Percentiles rank a stretch among this genome's conserved stretches.
Evolutionary conservation across 2,797 vertebrate genomes (phyloP).

Genomic region (Schizothorax lantsangensis): DNA sequence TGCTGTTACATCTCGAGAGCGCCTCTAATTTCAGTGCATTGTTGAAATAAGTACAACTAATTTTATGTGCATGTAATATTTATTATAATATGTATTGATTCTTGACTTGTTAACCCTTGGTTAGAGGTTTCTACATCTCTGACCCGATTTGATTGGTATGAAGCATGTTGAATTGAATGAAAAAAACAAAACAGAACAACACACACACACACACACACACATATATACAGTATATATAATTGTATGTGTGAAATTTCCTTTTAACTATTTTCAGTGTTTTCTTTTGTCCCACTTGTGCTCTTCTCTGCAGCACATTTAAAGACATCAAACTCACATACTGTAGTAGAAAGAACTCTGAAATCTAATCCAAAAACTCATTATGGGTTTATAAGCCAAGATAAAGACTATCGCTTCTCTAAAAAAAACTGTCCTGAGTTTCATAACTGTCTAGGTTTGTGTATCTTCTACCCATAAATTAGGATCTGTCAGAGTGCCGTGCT

Average conservation of each 20-base stretch:
- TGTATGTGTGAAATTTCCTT: background rate
- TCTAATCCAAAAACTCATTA: constrained; percentile 5
- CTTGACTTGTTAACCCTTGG: constrained; percentile 22
- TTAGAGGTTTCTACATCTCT: background rate
- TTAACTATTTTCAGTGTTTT: background rate
- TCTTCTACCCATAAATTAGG: background rate
- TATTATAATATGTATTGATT: constrained; percentile 2
- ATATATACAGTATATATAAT: background rate
- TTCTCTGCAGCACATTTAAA: background rate
- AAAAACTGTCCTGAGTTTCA: background rate
- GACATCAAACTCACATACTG: background rate
- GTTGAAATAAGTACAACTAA: constrained; percentile 10
- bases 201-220: no score
- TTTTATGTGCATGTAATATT: constrained; percentile 14
- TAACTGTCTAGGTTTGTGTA: constrained; percentile 20
- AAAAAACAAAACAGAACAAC: background rate
- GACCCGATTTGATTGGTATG: background rate
- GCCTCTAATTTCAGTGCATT: background rate
- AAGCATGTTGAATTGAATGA: background rate
- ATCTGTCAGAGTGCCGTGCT: background rate
- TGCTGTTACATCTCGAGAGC: background rate
- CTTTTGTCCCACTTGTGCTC: background rate
- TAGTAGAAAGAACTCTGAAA: constrained; percentile 3
- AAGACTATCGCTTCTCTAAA: background rate
- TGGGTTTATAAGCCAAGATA: background rate